These are phyloP conservation scores for Smithornis capensis DNA, from an alignment of 2,113 vertebrate species.

Conservation along the genomic window DNA sequence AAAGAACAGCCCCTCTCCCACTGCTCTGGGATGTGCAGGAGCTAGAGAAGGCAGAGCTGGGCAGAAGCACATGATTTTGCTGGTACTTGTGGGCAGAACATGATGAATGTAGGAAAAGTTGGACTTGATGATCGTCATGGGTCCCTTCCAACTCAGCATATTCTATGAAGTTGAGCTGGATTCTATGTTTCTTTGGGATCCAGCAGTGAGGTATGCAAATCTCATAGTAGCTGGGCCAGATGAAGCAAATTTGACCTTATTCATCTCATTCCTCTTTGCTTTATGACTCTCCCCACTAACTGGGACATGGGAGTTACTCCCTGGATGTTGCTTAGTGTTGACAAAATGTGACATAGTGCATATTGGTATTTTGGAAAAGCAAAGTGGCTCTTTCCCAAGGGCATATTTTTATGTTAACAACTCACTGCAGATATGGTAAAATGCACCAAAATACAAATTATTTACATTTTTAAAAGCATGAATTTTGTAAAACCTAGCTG, in stretches of 20 bases:
- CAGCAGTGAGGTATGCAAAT: neutral
- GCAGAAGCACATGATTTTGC: neutral
- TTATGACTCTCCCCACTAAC: neutral
- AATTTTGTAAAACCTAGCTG: neutral
- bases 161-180: neutral
- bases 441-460: neutral
- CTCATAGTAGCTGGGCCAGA: neutral
- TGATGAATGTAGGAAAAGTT: neutral
- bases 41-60: neutral
- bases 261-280: neutral
- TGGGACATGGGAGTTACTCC: neutral
- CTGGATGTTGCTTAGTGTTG: neutral
- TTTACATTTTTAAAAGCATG: neutral
- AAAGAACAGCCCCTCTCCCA: neutral
- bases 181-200: neutral
- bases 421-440: neutral
- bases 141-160: neutral
- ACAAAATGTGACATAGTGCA: neutral
- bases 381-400: neutral
- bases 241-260: neutral
- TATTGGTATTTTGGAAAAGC: neutral
- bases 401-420: fast-evolving
- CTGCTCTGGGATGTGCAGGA: neutral
- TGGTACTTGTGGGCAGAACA: neutral
- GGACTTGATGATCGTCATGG: neutral